Evolutionary conservation across 2,113 vertebrate species (phyloP).

Genomic region (Oncorhynchus gorbuscha): DNA sequence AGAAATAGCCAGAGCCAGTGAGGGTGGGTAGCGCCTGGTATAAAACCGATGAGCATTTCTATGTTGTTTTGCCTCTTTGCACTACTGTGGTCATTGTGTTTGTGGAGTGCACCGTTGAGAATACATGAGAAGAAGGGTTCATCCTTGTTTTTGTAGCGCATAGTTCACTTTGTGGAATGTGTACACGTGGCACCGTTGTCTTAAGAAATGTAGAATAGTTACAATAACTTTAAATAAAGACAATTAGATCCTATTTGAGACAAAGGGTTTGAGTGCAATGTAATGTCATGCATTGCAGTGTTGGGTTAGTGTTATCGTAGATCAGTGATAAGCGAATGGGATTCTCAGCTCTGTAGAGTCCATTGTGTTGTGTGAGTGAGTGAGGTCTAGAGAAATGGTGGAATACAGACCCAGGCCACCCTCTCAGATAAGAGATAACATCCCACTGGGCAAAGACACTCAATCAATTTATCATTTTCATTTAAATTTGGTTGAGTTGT

Average conservation of each 20-base stretch:
- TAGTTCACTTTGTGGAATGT: neutral
- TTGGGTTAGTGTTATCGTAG: conserved; percentile 35
- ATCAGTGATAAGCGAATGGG: conserved; percentile 47
- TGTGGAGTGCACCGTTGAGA: neutral
- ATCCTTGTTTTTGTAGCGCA: neutral
- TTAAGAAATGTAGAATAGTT: neutral
- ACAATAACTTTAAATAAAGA: neutral
- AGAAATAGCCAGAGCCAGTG: conserved; percentile 10
- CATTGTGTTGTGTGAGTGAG: too few species aligned
- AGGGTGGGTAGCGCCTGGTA: conserved; percentile 60
- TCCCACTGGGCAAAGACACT: neutral
- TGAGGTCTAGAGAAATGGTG: neutral
- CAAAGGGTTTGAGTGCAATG: conserved; percentile 40
- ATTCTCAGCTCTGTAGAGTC: conserved; percentile 45
- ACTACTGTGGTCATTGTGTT: conserved; percentile 41
- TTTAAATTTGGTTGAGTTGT: too few species aligned
- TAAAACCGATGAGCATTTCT: conserved; percentile 68
- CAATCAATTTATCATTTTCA: too few species aligned
- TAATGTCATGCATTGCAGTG: conserved; percentile 21
- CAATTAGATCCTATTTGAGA: conserved; percentile 6
- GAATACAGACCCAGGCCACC: conserved; percentile 7
- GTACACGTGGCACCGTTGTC: neutral
- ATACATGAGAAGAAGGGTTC: neutral
- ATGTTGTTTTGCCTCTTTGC: conserved; percentile 59
- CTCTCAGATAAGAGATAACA: conserved; percentile 7